Percentiles rank a stretch among this genome's conserved stretches.
phyloP scores from a whole-genome alignment of 2,797 vertebrate species.

The Otolemur crassicaudatus region DNA sequence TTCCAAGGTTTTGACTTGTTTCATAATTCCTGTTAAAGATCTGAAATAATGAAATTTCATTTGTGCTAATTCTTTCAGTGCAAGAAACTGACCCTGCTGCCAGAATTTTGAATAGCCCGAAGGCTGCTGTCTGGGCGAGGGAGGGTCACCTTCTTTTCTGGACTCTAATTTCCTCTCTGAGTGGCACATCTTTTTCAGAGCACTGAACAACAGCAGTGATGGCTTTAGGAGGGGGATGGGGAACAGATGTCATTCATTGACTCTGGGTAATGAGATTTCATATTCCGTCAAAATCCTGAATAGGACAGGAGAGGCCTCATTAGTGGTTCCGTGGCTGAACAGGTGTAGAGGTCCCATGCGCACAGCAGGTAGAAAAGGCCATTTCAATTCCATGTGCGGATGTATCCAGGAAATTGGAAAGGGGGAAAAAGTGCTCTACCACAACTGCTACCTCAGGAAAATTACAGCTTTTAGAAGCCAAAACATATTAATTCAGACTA shows the following conservation, averaged over 20 bases:
- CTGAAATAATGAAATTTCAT: slow-evolving; percentile 1
- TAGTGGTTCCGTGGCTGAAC: slow-evolving; percentile 67
- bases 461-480: slow-evolving; percentile 75
- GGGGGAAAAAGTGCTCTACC: neutral
- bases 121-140: neutral
- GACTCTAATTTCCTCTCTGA: slow-evolving; percentile 37
- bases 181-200: slow-evolving; percentile 38
- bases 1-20: slow-evolving; percentile 36
- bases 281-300: slow-evolving; percentile 68
- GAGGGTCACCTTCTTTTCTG: slow-evolving; percentile 32
- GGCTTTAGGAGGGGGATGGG: slow-evolving; percentile 44
- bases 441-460: slow-evolving; percentile 34
- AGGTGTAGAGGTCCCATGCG: slow-evolving; percentile 72
- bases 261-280: slow-evolving; percentile 79
- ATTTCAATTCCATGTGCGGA: slow-evolving; percentile 32
- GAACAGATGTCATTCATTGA: slow-evolving; percentile 81
- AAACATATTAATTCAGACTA: slow-evolving; percentile 58
- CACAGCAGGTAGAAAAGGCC: slow-evolving; percentile 71
- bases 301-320: slow-evolving; percentile 68
- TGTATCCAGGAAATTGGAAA: slow-evolving; percentile 64
- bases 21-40: neutral
- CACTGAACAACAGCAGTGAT: neutral
- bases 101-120: neutral
- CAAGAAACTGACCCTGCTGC: too few species aligned
- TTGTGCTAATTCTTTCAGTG: slow-evolving; percentile 5